Conservation (phyloP, 1,140 invertebrate genomes). For the Drosophila bifasciata region DNA sequence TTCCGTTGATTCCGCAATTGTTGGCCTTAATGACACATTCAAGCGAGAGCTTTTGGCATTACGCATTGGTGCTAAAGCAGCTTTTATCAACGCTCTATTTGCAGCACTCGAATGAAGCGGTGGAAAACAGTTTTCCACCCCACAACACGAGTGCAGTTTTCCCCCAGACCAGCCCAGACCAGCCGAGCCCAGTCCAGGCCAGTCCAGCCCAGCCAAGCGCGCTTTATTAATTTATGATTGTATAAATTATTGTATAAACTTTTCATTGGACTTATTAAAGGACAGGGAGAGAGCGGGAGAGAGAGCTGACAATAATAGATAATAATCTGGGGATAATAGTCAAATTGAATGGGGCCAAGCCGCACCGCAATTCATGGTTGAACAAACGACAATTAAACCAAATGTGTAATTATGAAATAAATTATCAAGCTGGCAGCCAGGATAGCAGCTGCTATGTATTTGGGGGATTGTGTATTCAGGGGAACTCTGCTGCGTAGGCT, state of each 20-base stretch:
- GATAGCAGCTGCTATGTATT: not conserved
- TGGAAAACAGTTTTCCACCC: constrained; percentile 4
- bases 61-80: constrained; percentile 26
- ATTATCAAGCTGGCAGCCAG: constrained; percentile 18
- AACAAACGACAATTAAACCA: constrained; percentile 37
- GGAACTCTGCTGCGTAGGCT: no score
- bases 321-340: constrained; percentile 39
- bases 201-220: not conserved
- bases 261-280: constrained; percentile 2
- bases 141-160: constrained; percentile 7
- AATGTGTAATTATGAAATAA: constrained; percentile 34
- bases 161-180: not conserved
- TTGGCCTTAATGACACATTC: constrained; percentile 32
- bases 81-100: constrained; percentile 31
- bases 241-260: constrained; percentile 15
- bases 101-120: constrained; percentile 6
- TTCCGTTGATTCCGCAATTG: constrained; percentile 25
- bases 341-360: constrained; percentile 36
- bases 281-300: no score
- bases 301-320: not conserved
- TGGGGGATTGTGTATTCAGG: not conserved
- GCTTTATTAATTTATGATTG: constrained; percentile 32
- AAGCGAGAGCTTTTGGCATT: constrained; percentile 17
- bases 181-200: no score
- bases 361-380: constrained; percentile 37